Evolutionary conservation across 2,797 vertebrate species (phyloP).

Genomic region (Pseudomugil gertrudae): DNA sequence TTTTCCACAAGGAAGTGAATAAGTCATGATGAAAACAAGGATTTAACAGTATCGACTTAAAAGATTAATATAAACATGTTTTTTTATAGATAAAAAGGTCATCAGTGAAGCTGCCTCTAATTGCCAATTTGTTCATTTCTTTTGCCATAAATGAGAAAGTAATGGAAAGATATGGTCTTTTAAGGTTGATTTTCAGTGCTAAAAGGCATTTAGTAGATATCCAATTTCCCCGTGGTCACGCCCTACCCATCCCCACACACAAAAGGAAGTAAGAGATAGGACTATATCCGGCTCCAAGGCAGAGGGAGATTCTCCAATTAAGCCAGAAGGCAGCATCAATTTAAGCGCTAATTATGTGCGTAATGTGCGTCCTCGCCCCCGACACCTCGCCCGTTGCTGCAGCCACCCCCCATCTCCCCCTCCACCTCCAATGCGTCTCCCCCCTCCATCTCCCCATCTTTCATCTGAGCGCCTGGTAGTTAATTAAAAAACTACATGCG

Average conservation of each 20-base stretch:
- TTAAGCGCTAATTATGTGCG: constrained; percentile 97
- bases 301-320: constrained; percentile 95
- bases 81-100: constrained; percentile 12
- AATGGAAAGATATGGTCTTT: constrained; percentile 35
- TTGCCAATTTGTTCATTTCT: constrained; percentile 47
- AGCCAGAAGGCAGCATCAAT: constrained; percentile 96
- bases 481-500: constrained; percentile 99
- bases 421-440: constrained; percentile 17
- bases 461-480: constrained; percentile 88
- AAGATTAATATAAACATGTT: background rate
- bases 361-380: constrained; percentile 95
- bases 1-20: background rate
- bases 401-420: background rate
- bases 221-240: constrained; percentile 13
- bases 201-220: constrained; percentile 37
- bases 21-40: background rate
- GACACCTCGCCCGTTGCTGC: constrained; percentile 87
- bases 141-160: constrained; percentile 33
- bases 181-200: constrained; percentile 32
- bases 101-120: constrained; percentile 28
- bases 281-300: constrained; percentile 88
- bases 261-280: constrained; percentile 50
- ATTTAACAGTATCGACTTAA: background rate
- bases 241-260: constrained; percentile 39
- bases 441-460: constrained; percentile 77